These are phyloP conservation scores for Erpornis zantholeuca DNA, from an alignment of 2,113 vertebrate genomes.

Conservation along the genomic window DNA sequence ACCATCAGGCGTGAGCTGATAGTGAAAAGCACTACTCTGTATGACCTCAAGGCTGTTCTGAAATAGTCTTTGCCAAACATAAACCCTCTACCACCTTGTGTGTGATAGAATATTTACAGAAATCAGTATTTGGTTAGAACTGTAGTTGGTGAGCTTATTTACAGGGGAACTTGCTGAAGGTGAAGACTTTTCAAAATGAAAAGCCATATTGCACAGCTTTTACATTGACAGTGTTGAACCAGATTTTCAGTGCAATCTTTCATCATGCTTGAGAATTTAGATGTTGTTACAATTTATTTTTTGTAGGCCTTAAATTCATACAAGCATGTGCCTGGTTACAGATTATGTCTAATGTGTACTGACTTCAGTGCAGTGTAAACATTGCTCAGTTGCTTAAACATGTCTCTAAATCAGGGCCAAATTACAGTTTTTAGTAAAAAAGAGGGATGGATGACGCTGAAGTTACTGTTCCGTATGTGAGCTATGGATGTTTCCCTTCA, in stretches of 20 bases:
- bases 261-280: neutral
- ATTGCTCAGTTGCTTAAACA: neutral
- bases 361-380: neutral
- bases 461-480: neutral
- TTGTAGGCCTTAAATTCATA: slow-evolving; percentile 3
- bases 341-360: neutral
- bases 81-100: neutral
- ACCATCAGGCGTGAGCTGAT: neutral
- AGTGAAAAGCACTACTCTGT: neutral
- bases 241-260: slow-evolving; percentile 37
- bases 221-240: slow-evolving; percentile 1
- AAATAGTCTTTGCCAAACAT: neutral
- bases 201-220: neutral
- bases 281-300: slow-evolving; percentile 7
- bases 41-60: neutral
- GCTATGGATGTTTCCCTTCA: neutral
- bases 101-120: neutral
- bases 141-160: neutral
- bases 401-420: slow-evolving; percentile 7
- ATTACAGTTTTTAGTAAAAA: neutral
- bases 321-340: slow-evolving; percentile 23
- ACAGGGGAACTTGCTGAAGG: neutral
- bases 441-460: neutral
- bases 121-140: neutral
- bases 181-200: neutral